Percentiles rank a stretch among this genome's conserved stretches.
phyloP scores from a whole-genome alignment of 2,888 invertebrate genomes.

The Clivina fossor region DNA sequence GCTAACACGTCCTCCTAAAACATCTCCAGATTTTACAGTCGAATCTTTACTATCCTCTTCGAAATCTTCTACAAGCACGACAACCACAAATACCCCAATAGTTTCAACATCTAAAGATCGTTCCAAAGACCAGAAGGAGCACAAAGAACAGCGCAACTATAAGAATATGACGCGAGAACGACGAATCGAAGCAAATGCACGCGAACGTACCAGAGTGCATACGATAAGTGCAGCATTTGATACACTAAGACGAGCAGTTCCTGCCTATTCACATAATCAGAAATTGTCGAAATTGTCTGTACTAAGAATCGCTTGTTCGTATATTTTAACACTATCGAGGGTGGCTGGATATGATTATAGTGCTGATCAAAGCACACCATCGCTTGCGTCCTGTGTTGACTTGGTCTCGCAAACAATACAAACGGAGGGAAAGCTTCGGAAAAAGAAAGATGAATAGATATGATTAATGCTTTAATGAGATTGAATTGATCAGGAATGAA shows the following conservation, averaged over 20 bases:
- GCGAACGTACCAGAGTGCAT: conserved; percentile 90
- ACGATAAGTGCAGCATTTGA: conserved; percentile 96
- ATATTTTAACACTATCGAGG: conserved; percentile 83
- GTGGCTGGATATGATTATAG: conserved; percentile 71
- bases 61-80: conserved; percentile 16
- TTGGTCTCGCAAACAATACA: conserved; percentile 90
- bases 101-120: neutral
- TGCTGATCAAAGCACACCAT: conserved; percentile 61
- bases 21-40: conserved; percentile 38
- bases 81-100: conserved; percentile 24
- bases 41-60: conserved; percentile 39
- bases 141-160: conserved; percentile 80
- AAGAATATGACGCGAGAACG: conserved; percentile 94
- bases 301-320: conserved; percentile 88
- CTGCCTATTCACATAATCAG: conserved; percentile 90
- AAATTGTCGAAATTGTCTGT: conserved; percentile 92
- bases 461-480: neutral
- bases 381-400: conserved; percentile 78
- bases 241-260: conserved; percentile 79
- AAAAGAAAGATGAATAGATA: conserved; percentile 73
- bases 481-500: no score
- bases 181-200: conserved; percentile 90
- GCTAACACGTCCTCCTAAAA: conserved; percentile 39
- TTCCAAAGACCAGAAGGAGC: conserved; percentile 38
- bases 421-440: conserved; percentile 84